phyloP scores from a whole-genome alignment of 2,113 vertebrate genomes.

The Mugil cephalus region DNA sequence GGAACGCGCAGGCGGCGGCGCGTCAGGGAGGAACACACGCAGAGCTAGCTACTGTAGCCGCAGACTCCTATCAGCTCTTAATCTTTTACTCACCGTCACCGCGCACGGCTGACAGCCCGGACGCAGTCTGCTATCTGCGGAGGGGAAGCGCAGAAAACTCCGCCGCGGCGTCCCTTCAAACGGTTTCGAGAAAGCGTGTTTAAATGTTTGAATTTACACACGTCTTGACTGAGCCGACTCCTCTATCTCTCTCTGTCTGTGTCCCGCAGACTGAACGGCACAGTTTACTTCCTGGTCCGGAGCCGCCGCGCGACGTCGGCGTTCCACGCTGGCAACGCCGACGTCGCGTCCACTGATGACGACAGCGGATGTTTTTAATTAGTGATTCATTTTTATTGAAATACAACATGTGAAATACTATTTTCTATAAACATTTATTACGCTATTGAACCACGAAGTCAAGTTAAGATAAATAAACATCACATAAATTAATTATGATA shows the following conservation, averaged over 20 bases:
- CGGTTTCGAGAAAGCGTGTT: neutral
- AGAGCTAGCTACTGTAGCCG: slow-evolving; percentile 2
- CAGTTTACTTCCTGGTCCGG: slow-evolving; percentile 67
- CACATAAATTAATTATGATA: too few species aligned
- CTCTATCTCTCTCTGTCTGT: too few species aligned
- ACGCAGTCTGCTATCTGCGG: neutral
- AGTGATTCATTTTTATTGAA: too few species aligned
- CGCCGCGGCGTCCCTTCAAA: neutral
- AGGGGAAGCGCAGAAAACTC: neutral
- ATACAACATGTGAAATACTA: too few species aligned
- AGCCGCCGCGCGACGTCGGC: slow-evolving; percentile 38
- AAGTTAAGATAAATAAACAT: too few species aligned
- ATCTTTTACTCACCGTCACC: slow-evolving; percentile 30
- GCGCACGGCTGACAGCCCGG: neutral
- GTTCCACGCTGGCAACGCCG: slow-evolving; percentile 75
- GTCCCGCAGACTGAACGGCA: slow-evolving; percentile 5
- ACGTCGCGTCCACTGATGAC: slow-evolving; percentile 53
- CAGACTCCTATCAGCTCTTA: neutral
- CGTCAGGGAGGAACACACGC: neutral
- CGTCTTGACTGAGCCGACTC: slow-evolving; percentile 11
- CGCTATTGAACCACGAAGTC: too few species aligned
- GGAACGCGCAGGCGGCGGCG: neutral
- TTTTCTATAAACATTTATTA: too few species aligned
- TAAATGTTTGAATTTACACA: neutral
- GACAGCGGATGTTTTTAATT: too few species aligned